Evolutionary conservation across 2,888 invertebrate genomes (phyloP), one percentile per base, ranked within the genome.

Genomic region (Aphidius colemani): DNA sequence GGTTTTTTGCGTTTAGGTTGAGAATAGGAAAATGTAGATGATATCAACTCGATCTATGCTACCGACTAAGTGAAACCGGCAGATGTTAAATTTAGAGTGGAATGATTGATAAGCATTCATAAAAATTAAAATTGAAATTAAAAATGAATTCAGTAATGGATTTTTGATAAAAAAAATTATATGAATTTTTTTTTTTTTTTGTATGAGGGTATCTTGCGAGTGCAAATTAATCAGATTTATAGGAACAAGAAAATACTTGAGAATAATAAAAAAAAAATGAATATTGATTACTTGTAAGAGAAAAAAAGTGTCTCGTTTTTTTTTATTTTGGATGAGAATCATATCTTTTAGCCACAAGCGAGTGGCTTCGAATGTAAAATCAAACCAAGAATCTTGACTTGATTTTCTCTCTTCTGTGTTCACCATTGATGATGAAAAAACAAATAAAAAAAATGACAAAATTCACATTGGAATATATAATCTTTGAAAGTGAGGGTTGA

Each of bases 321-420:
- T 45, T 56, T 64, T 63, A 67, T 66, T 63, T 48, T 61, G 40
- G 46, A 66, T 78, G 78, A 81, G 79, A 82, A 82, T 81, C 80
- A 75, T 82, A 82, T 81, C 81, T 81, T 72, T 67, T 74, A 75
- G 78, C 80, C 79, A 75, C 81, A 81, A 82, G 78, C 79, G 75
- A 77, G 72, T 72, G 74, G 71, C 72, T 74, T 71, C 73, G 76
- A 79, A 78, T 79, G 77, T 72, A 72, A 73, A 79, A 80, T 78
- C 78, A 78, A 76, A 77, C 74, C 67, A 69, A 71, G 67, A 70
- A 18, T 72, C 76, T 72, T 72, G 72, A 66, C 61, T 64, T 66
- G 65, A 60, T 62, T 66, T 45, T 39, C 60, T 39, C 63, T 63
- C 57, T 49, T 13, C 55, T 49, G n/a, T 49, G n/a, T 46, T 40